A percentile compares a stretch with the other conserved stretches of the same genome.
These are phyloP conservation scores for Hemiprocne comata DNA, from an alignment of 2,113 vertebrate species.

Conservation along the genomic window DNA sequence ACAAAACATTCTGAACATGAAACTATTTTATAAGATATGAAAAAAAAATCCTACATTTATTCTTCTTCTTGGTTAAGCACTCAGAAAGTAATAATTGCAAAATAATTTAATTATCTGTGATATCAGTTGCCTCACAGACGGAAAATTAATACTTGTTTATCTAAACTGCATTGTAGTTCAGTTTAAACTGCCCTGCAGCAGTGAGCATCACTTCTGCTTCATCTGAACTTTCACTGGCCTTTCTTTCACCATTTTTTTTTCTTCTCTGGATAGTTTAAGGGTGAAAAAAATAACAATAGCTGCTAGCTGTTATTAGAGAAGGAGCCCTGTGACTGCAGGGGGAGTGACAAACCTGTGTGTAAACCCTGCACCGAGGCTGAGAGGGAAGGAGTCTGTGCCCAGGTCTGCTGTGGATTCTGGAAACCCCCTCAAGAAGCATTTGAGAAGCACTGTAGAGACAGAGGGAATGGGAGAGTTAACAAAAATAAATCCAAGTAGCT, in stretches of 20 bases:
- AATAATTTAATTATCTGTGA: slow-evolving; percentile 78
- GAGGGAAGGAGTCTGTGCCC: neutral
- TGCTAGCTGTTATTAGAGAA: neutral
- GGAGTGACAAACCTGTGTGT: accelerated
- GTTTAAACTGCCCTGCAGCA: slow-evolving; percentile 55
- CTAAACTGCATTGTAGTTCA: slow-evolving; percentile 51
- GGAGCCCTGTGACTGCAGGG: neutral
- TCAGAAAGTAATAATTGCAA: slow-evolving; percentile 63
- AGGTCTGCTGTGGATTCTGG: accelerated
- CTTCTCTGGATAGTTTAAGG: slow-evolving; percentile 6
- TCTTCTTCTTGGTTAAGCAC: slow-evolving; percentile 57
- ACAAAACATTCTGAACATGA: slow-evolving; percentile 57
- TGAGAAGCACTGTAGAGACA: neutral
- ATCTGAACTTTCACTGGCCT: slow-evolving; percentile 34
- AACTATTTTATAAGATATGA: slow-evolving; percentile 48
- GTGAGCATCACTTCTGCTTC: slow-evolving; percentile 34
- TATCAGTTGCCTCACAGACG: slow-evolving; percentile 69
- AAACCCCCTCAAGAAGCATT: neutral
- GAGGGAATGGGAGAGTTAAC: neutral
- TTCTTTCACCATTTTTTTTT: neutral
- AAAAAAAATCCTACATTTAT: slow-evolving; percentile 24
- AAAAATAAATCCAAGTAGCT: neutral
- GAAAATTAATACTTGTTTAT: slow-evolving; percentile 76
- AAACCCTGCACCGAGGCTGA: neutral
- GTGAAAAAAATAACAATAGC: neutral